Percentiles rank a stretch among this genome's conserved stretches.
These are phyloP conservation scores for Apostichopus parvimensis DNA, from an alignment of 35 echinoderm and acorn worm genomes.

Conservation along the genomic window DNA sequence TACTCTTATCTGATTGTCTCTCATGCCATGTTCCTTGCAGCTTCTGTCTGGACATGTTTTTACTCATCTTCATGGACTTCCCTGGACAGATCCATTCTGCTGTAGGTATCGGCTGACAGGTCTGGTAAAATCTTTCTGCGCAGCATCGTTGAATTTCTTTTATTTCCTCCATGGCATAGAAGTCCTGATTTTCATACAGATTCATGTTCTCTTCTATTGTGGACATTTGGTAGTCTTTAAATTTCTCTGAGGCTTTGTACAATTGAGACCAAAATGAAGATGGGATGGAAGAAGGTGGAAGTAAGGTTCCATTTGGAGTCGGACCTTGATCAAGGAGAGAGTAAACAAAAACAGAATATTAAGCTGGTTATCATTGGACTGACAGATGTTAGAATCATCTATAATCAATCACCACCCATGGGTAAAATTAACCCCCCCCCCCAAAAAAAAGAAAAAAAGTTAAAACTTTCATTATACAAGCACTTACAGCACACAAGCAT, in stretches of 20 bases:
- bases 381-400: too few species aligned
- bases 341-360: too few species aligned
- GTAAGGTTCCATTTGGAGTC: not conserved
- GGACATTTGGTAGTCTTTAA: constrained; percentile 18
- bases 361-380: too few species aligned
- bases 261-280: constrained; percentile 14
- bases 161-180: not conserved
- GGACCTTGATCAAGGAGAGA: not conserved
- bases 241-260: not conserved
- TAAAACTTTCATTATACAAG: too few species aligned
- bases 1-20: not conserved
- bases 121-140: not conserved
- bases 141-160: not conserved
- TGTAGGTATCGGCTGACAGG: not conserved
- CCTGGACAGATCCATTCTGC: constrained; percentile 14
- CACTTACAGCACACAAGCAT: too few species aligned
- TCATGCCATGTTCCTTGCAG: constrained; percentile 16
- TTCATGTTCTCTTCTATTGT: constrained; percentile 9
- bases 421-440: too few species aligned
- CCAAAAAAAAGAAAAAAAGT: too few species aligned
- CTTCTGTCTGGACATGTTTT: not conserved
- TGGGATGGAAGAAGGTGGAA: not conserved
- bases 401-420: too few species aligned
- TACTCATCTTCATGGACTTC: not conserved
- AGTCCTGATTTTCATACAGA: not conserved